Evolutionary conservation across 2,797 vertebrate species (phyloP).

Genomic region (Jordanella pulchra): DNA sequence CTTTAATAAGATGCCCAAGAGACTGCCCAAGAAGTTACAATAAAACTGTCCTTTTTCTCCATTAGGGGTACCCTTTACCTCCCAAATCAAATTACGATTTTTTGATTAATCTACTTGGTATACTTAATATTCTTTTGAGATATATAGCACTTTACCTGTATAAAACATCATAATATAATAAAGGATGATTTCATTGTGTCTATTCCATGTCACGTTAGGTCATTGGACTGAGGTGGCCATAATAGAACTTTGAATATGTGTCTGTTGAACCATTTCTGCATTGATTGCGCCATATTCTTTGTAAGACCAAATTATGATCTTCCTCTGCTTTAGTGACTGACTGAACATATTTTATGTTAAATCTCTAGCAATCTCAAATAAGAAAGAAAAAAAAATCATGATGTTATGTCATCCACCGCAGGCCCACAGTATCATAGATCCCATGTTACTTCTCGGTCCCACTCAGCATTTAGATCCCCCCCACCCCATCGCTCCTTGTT

Average conservation of each 20-base stretch:
- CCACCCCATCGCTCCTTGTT: not conserved
- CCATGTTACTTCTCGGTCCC: not conserved
- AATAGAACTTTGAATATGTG: not conserved
- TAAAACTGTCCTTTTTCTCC: not conserved
- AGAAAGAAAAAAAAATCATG: no score
- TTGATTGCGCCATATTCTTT: not conserved
- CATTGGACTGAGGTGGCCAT: not conserved
- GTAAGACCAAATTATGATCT: not conserved
- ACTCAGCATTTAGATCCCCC: not conserved
- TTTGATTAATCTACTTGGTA: not conserved
- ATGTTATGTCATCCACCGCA: no score
- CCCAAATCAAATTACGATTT: not conserved
- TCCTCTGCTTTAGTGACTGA: not conserved
- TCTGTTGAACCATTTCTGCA: not conserved
- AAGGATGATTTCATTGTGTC: no score
- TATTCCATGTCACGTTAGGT: no score
- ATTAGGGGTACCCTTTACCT: not conserved
- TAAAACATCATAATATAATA: not conserved
- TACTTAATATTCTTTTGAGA: not conserved
- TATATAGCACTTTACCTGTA: not conserved
- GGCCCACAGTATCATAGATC: no score
- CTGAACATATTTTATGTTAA: not conserved
- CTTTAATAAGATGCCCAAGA: slow-evolving; percentile 60
- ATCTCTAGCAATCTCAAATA: not conserved
- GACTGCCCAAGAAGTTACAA: slow-evolving; percentile 14